Base-by-base conservation (phyloP, 1,140 invertebrate genomes). In the Drosophila mauritiana region DNA sequence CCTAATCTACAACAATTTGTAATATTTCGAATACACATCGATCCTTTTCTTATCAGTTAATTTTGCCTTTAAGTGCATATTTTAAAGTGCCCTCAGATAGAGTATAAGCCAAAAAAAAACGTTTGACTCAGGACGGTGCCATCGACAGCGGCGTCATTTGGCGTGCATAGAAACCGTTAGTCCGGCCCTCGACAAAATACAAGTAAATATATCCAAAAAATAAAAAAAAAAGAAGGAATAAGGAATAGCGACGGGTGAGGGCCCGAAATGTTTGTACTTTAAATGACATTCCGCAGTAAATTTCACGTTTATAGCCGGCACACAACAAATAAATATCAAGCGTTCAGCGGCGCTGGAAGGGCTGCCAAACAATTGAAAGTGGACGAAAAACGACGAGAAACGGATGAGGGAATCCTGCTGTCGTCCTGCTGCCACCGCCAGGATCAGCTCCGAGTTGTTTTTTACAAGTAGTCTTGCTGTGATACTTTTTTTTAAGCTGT, bases 221-320 rank as follows among this genome's bases (percentile, higher is more conserved):
- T 45, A 43, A n/a, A 39, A 62, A 61, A 45, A 43, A n/a, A 39
- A 6, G 20, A 53, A 31, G 8, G 36, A 46, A 40, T 49, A 43
- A 34, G 10, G 49, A 15, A 13, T 57, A 64, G 4, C 49, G 40
- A 25, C 1, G 17, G 31, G 11, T 39, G 22, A 22, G 75, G 43
- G 42, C 51, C 45, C 78, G 68, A 76, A 76, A 73, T 73, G 78
- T 82, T 90, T 86, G 78, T 75, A 90, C 81, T 90, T 83, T 80
- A 90, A 90, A 90, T 86, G 88, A 86, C 86, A 90, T 90, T 90
- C 86, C 77, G 80, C 77, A 80, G 86, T 90, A 86, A 90, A 90
- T 90, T 90, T 90, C 70, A 86, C 86, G 81, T 90, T 90, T 90
- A 90, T 90, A 79, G 86, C 86, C 83, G 76, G 73, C 86, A 90